phyloP scores from a whole-genome alignment of 2,888 invertebrate species.

The Tachina lurida region DNA sequence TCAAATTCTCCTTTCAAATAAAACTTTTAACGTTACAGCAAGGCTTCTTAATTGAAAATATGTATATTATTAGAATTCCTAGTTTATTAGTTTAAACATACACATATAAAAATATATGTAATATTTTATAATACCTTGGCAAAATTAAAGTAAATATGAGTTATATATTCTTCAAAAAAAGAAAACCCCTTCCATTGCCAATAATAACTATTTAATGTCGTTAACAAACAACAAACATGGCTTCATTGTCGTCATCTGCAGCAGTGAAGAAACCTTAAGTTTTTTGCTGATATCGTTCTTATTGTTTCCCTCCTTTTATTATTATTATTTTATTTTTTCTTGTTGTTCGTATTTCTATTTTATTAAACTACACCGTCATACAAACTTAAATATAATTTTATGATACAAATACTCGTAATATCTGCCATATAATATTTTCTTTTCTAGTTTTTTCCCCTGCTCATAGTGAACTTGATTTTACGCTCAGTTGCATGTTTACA shows the following conservation, averaged over 20 bases:
- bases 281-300: constrained; percentile 19
- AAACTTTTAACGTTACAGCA: too few species aligned
- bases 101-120: too few species aligned
- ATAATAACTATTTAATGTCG: constrained; percentile 24
- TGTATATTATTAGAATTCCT: too few species aligned
- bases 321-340: background rate
- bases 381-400: constrained; percentile 60
- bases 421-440: constrained; percentile 54
- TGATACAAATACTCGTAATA: constrained; percentile 60
- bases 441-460: constrained; percentile 1
- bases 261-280: constrained; percentile 9
- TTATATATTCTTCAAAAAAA: too few species aligned
- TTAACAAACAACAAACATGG: constrained; percentile 38
- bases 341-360: background rate
- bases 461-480: constrained; percentile 72
- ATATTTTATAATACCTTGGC: too few species aligned
- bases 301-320: background rate
- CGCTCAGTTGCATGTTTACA: constrained; percentile 72
- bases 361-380: constrained; percentile 42
- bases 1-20: too few species aligned
- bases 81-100: too few species aligned
- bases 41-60: too few species aligned
- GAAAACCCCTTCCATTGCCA: background rate
- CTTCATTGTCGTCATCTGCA: constrained; percentile 5
- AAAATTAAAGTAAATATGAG: too few species aligned